Conservation (phyloP, 2,797 vertebrate species). For the Xenentodon cancila region DNA sequence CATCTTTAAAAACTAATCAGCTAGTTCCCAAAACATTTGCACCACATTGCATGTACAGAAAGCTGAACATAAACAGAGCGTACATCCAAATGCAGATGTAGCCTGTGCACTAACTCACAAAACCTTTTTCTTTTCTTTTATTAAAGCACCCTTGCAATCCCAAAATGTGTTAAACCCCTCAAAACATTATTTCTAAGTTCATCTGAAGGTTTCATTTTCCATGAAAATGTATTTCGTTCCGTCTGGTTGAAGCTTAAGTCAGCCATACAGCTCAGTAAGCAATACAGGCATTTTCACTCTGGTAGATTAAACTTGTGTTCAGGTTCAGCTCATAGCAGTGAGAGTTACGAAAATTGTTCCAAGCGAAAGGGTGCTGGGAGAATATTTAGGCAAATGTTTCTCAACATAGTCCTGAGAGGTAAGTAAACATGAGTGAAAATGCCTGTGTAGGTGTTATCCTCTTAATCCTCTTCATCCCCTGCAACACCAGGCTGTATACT, state of each 20-base stretch:
- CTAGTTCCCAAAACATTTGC: background rate
- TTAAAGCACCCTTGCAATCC: too few species aligned
- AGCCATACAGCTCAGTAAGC: background rate
- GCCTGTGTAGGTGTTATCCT: constrained; percentile 27
- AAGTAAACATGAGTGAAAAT: constrained; percentile 16
- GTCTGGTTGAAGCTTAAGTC: background rate
- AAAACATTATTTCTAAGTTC: constrained; percentile 7
- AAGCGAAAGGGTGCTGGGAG: constrained; percentile 9
- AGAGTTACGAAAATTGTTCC: constrained; percentile 14
- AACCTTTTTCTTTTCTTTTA: constrained; percentile 8
- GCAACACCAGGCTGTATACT: constrained; percentile 5
- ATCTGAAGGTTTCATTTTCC: background rate
- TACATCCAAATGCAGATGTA: constrained; percentile 8
- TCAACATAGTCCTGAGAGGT: constrained; percentile 12
- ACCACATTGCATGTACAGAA: constrained; percentile 1
- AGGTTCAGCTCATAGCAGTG: constrained; percentile 12
- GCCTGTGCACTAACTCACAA: constrained; percentile 2
- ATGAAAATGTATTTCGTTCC: constrained; percentile 4
- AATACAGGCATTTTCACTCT: too few species aligned
- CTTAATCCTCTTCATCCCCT: constrained; percentile 18
- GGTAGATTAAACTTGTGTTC: constrained; percentile 4
- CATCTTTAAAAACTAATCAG: too few species aligned
- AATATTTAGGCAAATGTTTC: constrained; percentile 24
- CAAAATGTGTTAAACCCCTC: background rate
- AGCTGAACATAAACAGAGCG: background rate